phyloP scores from a whole-genome alignment of 1,140 invertebrate species.

The Ctenoplectra terminalis region DNA sequence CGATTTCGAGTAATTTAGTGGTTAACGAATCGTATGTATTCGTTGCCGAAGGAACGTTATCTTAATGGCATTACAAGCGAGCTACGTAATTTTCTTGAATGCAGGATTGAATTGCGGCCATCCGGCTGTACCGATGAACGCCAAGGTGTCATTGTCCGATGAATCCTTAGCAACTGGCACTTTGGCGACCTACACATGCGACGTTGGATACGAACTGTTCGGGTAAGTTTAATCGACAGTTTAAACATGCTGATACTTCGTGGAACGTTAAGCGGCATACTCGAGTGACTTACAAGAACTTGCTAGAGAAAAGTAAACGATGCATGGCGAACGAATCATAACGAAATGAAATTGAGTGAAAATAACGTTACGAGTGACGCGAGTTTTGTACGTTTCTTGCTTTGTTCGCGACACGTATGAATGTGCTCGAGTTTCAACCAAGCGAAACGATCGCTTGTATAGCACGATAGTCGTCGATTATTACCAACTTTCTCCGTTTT shows the following conservation, averaged over 20 bases:
- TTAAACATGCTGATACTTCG: neutral
- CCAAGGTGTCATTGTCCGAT: constrained; percentile 85
- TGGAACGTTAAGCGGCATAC: neutral
- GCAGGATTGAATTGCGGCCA: constrained; percentile 87
- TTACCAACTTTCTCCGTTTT: constrained; percentile 59
- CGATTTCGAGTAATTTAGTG: neutral
- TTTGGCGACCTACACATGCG: constrained; percentile 90
- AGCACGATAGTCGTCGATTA: constrained; percentile 29
- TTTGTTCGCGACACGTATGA: constrained; percentile 13
- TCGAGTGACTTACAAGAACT: neutral
- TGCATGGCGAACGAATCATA: neutral
- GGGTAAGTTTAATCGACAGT: constrained; percentile 80
- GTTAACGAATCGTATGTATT: constrained; percentile 15
- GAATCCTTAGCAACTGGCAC: constrained; percentile 84
- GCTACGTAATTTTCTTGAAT: constrained; percentile 64
- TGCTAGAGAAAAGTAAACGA: neutral
- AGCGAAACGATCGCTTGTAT: constrained; percentile 21
- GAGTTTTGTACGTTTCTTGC: neutral
- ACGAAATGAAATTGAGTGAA: neutral
- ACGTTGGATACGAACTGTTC: constrained; percentile 90
- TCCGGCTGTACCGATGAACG: constrained; percentile 92
- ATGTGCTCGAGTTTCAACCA: neutral
- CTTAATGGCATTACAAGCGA: neutral
- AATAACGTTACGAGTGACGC: neutral
- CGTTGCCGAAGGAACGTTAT: neutral